Base-by-base conservation (phyloP, 2,113 vertebrate species). In the Neogale vison region DNA sequence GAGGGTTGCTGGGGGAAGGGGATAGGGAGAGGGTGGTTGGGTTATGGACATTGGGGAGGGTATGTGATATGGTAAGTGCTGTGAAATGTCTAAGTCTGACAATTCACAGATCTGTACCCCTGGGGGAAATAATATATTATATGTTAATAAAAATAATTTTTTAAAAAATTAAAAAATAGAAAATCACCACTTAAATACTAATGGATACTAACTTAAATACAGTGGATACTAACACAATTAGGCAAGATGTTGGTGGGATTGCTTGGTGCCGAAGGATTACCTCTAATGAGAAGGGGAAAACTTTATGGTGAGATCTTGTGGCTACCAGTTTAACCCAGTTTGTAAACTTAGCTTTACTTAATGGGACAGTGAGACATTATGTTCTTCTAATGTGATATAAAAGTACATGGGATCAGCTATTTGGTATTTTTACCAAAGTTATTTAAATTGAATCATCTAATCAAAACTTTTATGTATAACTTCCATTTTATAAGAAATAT, bases 171-270 rank as follows among this genome's bases (percentile, higher is more conserved):
- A 23, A 59, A 59, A 61, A 61, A 61, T 63, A 93, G 63, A 81
- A 96, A 94, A 94, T 67, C 47, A 94, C 47, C 55, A 91, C 8
- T 90, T 96, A 81, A 94, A 42, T 42, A 42, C 39, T 11, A 87
- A 12, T 65, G 47, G 65, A 87, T 82, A 72, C 65, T 91, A 81
- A 85, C 52, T n/a, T n/a, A n/a, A n/a, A n/a, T n/a, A n/a, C 14
- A 87, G 8, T 74, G 45, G 65, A 87, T 82, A 72, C 65, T 91
- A 82, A 85, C 52, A 93, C 31, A 47, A 61, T 79, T 90, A 90
- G 31, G 23, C 76, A 85, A 93, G 80, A 61, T 74, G 29, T 83
- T 63, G 17, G 18, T 84, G 52, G 71, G 20, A 29, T 88, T 81
- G 11, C 39, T 31, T n/a, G 34, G 39, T 88, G 18, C 55, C 63